Base-by-base conservation (phyloP, 2,888 invertebrate species). In the Megastigmus dorsalis region DNA sequence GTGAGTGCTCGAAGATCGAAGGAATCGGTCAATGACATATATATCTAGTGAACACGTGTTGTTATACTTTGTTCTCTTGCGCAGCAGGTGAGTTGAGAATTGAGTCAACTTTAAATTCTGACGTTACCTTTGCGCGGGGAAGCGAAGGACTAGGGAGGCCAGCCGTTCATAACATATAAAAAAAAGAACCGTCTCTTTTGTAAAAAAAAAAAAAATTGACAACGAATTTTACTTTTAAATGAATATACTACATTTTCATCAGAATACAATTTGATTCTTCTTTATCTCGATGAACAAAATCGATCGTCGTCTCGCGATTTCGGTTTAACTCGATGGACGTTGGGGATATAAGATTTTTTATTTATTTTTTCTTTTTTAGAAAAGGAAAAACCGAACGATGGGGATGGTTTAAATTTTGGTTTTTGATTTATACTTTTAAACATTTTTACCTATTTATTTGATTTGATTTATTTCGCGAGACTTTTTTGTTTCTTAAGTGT, bases 31-130 rank as follows among this genome's bases (percentile, higher is more conserved):
- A 77, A 78, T 79, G 81, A 81, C 54, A 80, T 81, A 52, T 60
- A 62, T 63, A 72, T 70, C 45, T 74, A 76, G 76, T 76, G 76
- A 77, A 72, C 63, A 72, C 74, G 77, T 74, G 73, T 75, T 75
- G 43, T 68, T 74, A 76, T 67, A 80, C 82, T 84, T 86, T 86
- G 82, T 86, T 86, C 84, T 86, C 84, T 85, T 84, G 74, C 71
- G 77, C 77, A 71, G 85, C 88, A 88, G 87, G 88, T 88, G 88
- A 88, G 88, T 88, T 87, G 85, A 88, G 87, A 85, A 85, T 87
- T 87, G 86, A 87, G 82, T 88, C 88, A 88, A 85, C 86, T 86
- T 86, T 84, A 82, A 85, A 77, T 76, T 84, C 82, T 84, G 82
- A 86, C 81, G 82, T 82, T 80, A 79, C 84, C 83, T 86, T 87